A percentile compares a stretch with the other conserved stretches of the same genome.
Conservation (phyloP, 2,113 vertebrate genomes). For the Neomonachus schauinslandi region DNA sequence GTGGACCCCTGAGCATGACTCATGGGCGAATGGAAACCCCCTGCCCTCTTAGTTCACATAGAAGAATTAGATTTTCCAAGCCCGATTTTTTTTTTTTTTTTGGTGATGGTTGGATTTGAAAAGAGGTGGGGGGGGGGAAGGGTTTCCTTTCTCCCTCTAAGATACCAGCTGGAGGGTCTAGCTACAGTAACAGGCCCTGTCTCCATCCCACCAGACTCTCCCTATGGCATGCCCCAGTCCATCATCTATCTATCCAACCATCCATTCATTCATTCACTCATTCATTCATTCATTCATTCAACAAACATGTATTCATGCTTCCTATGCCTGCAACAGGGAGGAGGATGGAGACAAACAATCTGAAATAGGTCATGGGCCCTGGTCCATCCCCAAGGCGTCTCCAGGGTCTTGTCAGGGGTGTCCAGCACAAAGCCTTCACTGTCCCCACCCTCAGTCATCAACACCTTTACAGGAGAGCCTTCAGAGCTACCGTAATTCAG, state of each 20-base stretch:
- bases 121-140: neutral
- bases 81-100: neutral
- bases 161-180: neutral
- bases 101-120: neutral
- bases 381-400: neutral
- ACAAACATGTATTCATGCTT: neutral
- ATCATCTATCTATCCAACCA: neutral
- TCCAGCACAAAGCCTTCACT: neutral
- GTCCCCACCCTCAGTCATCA: neutral
- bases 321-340: neutral
- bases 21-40: neutral
- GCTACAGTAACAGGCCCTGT: neutral
- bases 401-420: neutral
- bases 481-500: neutral
- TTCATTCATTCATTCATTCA: conserved; percentile 17
- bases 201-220: neutral
- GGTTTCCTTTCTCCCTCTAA: neutral
- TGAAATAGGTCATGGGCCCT: conserved; percentile 26
- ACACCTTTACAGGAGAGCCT: neutral
- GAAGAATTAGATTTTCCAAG: neutral
- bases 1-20: neutral
- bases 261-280: neutral
- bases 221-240: neutral
- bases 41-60: neutral
- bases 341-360: neutral